Base-by-base conservation (phyloP, 2,888 invertebrate species). In the Eulithis testata region DNA sequence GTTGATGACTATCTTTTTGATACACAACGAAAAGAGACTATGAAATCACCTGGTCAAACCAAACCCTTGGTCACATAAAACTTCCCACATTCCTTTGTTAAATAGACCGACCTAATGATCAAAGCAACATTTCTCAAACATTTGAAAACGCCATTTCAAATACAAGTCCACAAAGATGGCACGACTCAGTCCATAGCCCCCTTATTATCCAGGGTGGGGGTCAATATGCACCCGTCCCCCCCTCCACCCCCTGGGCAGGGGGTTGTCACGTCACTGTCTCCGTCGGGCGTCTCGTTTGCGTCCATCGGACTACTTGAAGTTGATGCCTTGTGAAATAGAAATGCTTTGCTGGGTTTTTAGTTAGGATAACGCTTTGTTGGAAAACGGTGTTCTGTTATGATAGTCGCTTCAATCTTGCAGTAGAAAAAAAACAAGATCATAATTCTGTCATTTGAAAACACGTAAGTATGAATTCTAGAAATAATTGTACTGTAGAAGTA, bases 211-310 rank as follows among this genome's bases (percentile, higher is more conserved):
- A 71, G 70, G 72, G 75, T 79, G 85, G 87, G 86, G 85, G 86
- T 86, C 87, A 86, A 82, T 83, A 83, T 83, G 83, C 82, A 79
- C 82, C 83, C 80, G 76, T 67, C 60, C 74, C 71, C 71, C 73
- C 60, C 71, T 63, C 59, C 60, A 1, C 21, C 63, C 37, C 51
- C 45, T 31, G 68, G 73, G 76, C 60, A 73, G 78, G 68, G 72
- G 78, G 75, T 68, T 76, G 91, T 92, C 91, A 90, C 91, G 91
- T 92, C 92, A 92, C 90, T 91, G 91, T 91, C 91, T 88, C 85
- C 86, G 86, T 80, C 82, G 81, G 78, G 81, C 87, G 88, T 88
- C 89, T 89, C 89, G 91, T 90, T 90, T 89, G 85, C 86, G 88
- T 88, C 87, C 86, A 84, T 85, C 84, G 83, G 76, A 82, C 82